A percentile compares a stretch with the other conserved stretches of the same genome.
These are phyloP conservation scores for Percopsis omiscomaycus DNA, from an alignment of 2,797 vertebrate genomes.

Conservation along the genomic window DNA sequence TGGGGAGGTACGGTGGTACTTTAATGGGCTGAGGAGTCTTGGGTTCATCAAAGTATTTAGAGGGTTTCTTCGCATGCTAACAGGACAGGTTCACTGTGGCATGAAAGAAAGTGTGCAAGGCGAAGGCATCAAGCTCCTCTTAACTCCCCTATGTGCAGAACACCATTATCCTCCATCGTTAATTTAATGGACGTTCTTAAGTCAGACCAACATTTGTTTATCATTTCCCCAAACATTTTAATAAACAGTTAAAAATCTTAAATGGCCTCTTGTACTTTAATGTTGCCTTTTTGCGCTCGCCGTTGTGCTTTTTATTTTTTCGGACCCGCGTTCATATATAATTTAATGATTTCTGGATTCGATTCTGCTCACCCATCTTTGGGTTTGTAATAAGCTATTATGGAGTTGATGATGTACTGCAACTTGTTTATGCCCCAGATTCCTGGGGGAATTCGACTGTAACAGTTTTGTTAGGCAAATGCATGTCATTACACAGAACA, in stretches of 20 bases:
- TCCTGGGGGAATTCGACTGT: conserved; percentile 43
- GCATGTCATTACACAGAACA: conserved; percentile 10
- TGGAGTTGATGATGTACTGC: conserved; percentile 51
- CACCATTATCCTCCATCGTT: conserved; percentile 75
- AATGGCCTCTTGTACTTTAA: conserved; percentile 76
- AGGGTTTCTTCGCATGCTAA: conserved; percentile 68
- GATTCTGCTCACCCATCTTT: conserved; percentile 66
- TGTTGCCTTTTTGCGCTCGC: conserved; percentile 62
- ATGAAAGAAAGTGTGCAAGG: conserved; percentile 74
- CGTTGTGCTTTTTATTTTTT: conserved; percentile 17
- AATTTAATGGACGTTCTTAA: conserved; percentile 78
- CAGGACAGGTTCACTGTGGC: conserved; percentile 78
- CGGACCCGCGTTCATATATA: conserved; percentile 53
- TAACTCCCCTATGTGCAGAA: conserved; percentile 55
- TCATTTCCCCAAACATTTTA: conserved; percentile 77
- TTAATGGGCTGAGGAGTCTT: conserved; percentile 79
- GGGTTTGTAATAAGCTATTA: conserved; percentile 71
- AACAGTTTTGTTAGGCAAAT: conserved; percentile 36
- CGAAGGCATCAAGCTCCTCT: conserved; percentile 64
- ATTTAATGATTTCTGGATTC: conserved; percentile 72
- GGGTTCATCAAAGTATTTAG: conserved; percentile 78
- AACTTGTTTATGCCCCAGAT: conserved; percentile 60
- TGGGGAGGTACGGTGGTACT: conserved; percentile 68
- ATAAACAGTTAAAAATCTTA: conserved; percentile 78
- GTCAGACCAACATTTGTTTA: conserved; percentile 74